phyloP scores from a whole-genome alignment of 2,888 invertebrate species.

The Dendrolimus pini region DNA sequence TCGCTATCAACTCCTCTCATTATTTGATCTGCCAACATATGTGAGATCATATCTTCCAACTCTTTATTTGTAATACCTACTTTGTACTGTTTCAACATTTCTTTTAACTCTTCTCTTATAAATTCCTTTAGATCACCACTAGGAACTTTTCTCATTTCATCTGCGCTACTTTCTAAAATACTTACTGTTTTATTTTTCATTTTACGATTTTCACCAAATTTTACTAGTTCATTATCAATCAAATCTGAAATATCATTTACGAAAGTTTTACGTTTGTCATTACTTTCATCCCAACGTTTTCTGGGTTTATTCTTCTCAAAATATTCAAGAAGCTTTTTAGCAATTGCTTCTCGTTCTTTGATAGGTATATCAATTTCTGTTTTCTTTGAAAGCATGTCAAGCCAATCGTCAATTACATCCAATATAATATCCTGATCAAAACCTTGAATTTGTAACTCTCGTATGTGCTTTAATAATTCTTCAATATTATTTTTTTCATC shows the following conservation, averaged over 20 bases:
- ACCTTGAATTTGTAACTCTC: not conserved
- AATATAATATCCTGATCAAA: not conserved
- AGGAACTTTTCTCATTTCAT: not conserved
- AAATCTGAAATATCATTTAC: not conserved
- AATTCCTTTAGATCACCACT: constrained; percentile 4
- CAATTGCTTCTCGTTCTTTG: not conserved
- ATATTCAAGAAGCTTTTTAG: not conserved
- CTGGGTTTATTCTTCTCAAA: not conserved
- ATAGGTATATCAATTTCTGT: not conserved
- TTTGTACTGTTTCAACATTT: constrained; percentile 11
- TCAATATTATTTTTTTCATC: not conserved
- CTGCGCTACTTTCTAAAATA: not conserved
- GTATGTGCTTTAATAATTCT: not conserved
- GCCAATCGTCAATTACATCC: not conserved
- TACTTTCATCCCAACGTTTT: not conserved
- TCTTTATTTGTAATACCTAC: constrained; percentile 7
- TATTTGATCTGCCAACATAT: constrained; percentile 16
- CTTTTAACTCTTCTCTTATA: constrained; percentile 11
- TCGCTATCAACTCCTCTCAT: constrained; percentile 11
- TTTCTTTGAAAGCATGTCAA: not conserved
- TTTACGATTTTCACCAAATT: not conserved
- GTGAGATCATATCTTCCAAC: constrained; percentile 13
- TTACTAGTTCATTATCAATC: not conserved
- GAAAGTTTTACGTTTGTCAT: not conserved
- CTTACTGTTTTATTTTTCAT: not conserved